A percentile compares a stretch with the other conserved stretches of the same genome.
Conservation (phyloP, 2,113 vertebrate genomes). For the Ptychochromis oligacanthus region DNA sequence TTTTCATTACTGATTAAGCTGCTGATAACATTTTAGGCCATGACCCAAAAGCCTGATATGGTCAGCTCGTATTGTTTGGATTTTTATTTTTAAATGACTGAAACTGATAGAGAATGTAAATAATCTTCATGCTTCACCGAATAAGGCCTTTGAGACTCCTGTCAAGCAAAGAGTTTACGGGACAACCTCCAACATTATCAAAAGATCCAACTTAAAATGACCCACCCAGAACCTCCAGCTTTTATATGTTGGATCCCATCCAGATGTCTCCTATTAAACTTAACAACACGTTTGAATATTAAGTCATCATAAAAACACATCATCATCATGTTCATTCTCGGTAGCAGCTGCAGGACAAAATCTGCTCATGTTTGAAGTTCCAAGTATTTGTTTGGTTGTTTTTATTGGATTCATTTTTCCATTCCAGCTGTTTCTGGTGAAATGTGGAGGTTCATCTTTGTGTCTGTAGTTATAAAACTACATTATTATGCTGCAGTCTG, state of each 20-base stretch:
- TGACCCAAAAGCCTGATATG: too few relatives aligned
- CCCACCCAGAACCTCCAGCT: too few relatives aligned
- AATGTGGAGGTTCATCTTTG: not conserved
- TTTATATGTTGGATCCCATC: not conserved
- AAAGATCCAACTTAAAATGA: too few relatives aligned
- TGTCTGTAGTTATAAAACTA: not conserved
- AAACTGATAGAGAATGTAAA: too few relatives aligned
- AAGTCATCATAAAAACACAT: not conserved
- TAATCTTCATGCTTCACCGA: too few relatives aligned
- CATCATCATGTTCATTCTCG: not conserved
- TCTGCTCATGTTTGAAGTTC: not conserved
- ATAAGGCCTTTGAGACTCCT: too few relatives aligned
- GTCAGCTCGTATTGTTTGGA: too few relatives aligned
- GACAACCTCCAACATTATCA: too few relatives aligned
- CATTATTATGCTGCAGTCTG: not conserved
- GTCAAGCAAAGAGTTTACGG: too few relatives aligned
- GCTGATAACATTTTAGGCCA: not conserved
- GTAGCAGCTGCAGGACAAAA: not conserved
- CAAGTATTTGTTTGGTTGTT: not conserved
- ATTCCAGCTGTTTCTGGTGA: not conserved
- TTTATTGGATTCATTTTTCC: not conserved
- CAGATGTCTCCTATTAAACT: not conserved
- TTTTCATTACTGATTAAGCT: not conserved
- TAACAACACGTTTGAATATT: not conserved
- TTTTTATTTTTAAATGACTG: too few relatives aligned